A percentile compares a stretch with the other conserved stretches of the same genome.
These are phyloP conservation scores for Brachyrhaphis roseni DNA, from an alignment of 2,797 vertebrate species.

Conservation along the genomic window DNA sequence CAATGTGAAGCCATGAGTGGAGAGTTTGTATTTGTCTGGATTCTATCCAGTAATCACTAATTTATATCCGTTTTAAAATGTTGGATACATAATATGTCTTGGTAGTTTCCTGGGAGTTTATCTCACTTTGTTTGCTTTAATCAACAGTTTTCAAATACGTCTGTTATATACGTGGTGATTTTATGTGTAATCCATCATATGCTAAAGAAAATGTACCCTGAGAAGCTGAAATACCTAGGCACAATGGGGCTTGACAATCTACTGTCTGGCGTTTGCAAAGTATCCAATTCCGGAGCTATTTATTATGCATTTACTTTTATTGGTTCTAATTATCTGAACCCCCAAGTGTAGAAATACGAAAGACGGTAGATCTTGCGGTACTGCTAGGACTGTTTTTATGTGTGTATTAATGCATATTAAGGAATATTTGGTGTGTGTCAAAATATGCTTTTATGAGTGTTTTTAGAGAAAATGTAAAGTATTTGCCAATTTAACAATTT, in stretches of 20 bases:
- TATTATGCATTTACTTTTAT: neutral
- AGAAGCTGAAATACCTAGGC: neutral
- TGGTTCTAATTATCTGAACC: neutral
- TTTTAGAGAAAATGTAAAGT: neutral
- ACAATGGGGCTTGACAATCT: neutral
- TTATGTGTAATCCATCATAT: conserved; percentile 4
- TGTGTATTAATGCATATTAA: neutral
- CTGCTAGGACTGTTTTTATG: neutral
- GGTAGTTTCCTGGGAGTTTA: conserved; percentile 15
- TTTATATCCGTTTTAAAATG: conserved; percentile 19
- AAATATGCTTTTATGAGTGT: neutral
- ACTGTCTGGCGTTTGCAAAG: neutral
- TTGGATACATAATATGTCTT: conserved; percentile 7
- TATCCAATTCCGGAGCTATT: neutral
- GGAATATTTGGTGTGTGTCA: neutral
- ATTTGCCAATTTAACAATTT: neutral
- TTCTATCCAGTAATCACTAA: conserved; percentile 5
- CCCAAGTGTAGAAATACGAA: neutral
- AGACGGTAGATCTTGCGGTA: neutral
- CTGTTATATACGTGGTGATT: conserved; percentile 11
- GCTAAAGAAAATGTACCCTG: neutral
- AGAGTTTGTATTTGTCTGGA: conserved; percentile 24
- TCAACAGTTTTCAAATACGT: conserved; percentile 7
- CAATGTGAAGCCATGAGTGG: conserved; percentile 25
- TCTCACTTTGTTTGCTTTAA: neutral